Percentiles rank a stretch among this genome's conserved stretches.
Evolutionary conservation across 2,888 invertebrate genomes (phyloP).

Genomic region (Halictus quadricinctus): DNA sequence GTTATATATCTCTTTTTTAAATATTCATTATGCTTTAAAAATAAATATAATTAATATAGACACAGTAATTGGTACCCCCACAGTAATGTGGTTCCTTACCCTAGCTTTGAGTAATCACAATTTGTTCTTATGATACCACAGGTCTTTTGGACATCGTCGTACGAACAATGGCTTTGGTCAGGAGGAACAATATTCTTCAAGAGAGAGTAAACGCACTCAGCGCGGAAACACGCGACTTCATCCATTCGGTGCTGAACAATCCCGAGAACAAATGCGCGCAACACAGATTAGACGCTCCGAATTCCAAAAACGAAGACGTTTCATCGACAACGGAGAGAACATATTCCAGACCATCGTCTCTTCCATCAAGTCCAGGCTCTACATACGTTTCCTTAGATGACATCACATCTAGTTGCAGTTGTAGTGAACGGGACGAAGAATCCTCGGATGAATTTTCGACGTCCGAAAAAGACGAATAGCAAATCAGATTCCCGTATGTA

Average conservation of each 20-base stretch:
- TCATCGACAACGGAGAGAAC: constrained; percentile 49
- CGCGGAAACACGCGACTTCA: constrained; percentile 73
- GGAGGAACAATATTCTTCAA: constrained; percentile 75
- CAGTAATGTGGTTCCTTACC: too few species aligned
- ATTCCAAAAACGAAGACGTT: constrained; percentile 38
- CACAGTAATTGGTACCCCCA: too few species aligned
- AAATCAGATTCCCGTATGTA: constrained; percentile 13
- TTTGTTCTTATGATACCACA: constrained; percentile 42
- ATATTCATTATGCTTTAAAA: too few species aligned
- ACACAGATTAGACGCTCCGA: constrained; percentile 21
- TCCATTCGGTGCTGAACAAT: constrained; percentile 73
- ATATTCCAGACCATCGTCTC: constrained; percentile 25
- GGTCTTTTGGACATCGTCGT: constrained; percentile 74
- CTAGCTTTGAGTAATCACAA: neutral
- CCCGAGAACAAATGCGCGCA: constrained; percentile 65
- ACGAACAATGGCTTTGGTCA: constrained; percentile 74
- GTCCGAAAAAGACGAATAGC: constrained; percentile 37
- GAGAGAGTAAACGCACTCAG: constrained; percentile 74
- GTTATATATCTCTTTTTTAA: too few species aligned
- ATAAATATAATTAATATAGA: too few species aligned
- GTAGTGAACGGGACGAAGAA: constrained; percentile 40
- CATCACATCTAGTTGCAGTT: constrained; percentile 40
- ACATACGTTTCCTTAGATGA: constrained; percentile 43
- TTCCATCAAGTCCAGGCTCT: constrained; percentile 35
- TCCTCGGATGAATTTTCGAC: constrained; percentile 38